phyloP scores from a whole-genome alignment of 2,113 vertebrate genomes.

The Chionis minor region DNA sequence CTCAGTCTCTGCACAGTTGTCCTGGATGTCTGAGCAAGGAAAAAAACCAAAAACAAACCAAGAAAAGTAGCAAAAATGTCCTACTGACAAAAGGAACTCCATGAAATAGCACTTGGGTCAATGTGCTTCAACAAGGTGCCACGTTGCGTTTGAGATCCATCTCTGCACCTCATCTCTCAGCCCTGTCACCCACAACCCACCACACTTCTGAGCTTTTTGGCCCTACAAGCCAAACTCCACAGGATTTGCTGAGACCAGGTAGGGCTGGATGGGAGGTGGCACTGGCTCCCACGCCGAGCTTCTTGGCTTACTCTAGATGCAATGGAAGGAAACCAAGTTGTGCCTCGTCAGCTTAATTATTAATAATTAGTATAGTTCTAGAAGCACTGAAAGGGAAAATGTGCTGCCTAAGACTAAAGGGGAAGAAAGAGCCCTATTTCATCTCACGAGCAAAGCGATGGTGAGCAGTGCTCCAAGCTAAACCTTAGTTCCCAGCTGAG shows the following conservation, averaged over 20 bases:
- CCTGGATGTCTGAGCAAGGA: accelerated
- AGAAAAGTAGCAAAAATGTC: accelerated
- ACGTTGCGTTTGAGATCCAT: accelerated
- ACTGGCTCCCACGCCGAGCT: accelerated
- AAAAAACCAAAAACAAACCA: not conserved
- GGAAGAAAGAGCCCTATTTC: not conserved
- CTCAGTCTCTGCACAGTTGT: accelerated
- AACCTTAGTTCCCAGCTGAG: not conserved
- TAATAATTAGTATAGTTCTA: slow-evolving; percentile 19
- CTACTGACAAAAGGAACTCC: not conserved
- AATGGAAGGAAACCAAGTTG: not conserved
- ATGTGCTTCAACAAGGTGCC: not conserved
- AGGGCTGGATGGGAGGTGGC: accelerated
- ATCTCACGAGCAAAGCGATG: accelerated
- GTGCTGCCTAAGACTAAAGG: not conserved
- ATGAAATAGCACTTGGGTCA: not conserved
- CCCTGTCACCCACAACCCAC: not conserved
- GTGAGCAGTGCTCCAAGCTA: not conserved
- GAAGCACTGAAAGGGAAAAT: slow-evolving; percentile 4
- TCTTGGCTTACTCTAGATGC: not conserved
- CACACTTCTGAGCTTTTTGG: accelerated
- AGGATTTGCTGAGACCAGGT: not conserved
- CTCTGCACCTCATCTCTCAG: accelerated
- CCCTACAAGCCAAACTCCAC: accelerated
- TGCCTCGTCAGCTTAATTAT: slow-evolving; percentile 17